phyloP scores from a whole-genome alignment of 2,113 vertebrate species.

The Coptodon rendalli region DNA sequence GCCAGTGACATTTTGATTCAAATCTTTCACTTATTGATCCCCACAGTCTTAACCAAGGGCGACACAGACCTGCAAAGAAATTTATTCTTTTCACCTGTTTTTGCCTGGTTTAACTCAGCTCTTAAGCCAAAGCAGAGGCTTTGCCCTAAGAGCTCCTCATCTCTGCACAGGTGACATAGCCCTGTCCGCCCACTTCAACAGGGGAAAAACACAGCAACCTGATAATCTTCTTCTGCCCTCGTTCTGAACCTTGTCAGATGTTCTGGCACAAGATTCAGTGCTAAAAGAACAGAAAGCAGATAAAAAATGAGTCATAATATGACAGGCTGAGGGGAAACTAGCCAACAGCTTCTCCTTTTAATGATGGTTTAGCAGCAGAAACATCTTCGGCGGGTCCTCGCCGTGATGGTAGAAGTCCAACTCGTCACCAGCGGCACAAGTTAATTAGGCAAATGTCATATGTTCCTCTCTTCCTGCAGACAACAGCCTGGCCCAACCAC shows the following conservation, averaged over 20 bases:
- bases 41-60: not conserved
- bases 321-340: conserved; percentile 7
- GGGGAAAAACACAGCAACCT: not conserved
- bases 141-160: not conserved
- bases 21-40: not conserved
- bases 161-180: not conserved
- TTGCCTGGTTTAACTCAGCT: not conserved
- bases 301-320: not conserved
- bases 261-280: not conserved
- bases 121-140: not conserved
- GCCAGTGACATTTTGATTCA: not conserved
- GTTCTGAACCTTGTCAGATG: conserved; percentile 12
- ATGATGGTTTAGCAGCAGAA: conserved; percentile 32
- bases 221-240: conserved; percentile 6
- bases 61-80: not conserved
- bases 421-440: conserved; percentile 17
- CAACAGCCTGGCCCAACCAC: conserved; percentile 39
- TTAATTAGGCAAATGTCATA: conserved; percentile 70
- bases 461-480: conserved; percentile 25
- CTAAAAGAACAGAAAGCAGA: not conserved
- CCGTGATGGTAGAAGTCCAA: not conserved
- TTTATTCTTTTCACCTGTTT: not conserved
- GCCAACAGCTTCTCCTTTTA: conserved; percentile 31
- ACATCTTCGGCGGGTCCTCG: not conserved
- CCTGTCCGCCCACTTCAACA: not conserved